Evolutionary conservation across 2,797 vertebrate genomes (phyloP).

Genomic region (Parauchenoglanis punctatus): DNA sequence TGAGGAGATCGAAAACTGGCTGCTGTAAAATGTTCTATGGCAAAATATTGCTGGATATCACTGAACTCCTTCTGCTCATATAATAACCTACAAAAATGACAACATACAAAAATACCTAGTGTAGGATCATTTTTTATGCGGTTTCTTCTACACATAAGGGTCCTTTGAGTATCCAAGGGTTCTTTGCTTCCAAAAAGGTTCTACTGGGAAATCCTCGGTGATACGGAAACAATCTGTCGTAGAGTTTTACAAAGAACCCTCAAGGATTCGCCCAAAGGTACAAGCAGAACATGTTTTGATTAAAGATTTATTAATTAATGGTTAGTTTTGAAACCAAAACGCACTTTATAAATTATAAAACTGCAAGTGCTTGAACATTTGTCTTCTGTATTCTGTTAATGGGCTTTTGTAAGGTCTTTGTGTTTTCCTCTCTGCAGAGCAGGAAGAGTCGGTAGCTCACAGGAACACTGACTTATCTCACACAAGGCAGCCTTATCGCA

Average conservation of each 20-base stretch:
- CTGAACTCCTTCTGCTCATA: neutral
- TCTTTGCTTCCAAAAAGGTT: neutral
- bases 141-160: neutral
- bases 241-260: neutral
- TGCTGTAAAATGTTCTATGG: neutral
- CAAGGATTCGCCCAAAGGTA: too few species aligned
- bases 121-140: too few species aligned
- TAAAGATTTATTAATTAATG: constrained; percentile 9
- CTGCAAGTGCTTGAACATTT: neutral
- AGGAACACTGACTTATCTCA: constrained; percentile 22
- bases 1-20: neutral
- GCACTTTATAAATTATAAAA: neutral
- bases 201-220: neutral
- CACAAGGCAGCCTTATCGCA: constrained; percentile 22
- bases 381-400: constrained; percentile 20
- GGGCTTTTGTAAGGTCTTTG: constrained; percentile 7
- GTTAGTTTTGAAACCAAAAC: neutral
- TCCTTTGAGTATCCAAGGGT: neutral
- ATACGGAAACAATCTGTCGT: neutral
- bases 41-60: neutral
- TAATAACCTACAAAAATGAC: too few species aligned
- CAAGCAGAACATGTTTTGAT: neutral
- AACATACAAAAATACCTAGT: neutral
- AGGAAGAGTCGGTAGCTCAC: constrained; percentile 13
- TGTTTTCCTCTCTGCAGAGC: neutral